Evolutionary conservation across 64 coral and sea anemone genomes (phyloP), one percentile per base, ranked within the genome.

Genomic region (Montipora sp.): DNA sequence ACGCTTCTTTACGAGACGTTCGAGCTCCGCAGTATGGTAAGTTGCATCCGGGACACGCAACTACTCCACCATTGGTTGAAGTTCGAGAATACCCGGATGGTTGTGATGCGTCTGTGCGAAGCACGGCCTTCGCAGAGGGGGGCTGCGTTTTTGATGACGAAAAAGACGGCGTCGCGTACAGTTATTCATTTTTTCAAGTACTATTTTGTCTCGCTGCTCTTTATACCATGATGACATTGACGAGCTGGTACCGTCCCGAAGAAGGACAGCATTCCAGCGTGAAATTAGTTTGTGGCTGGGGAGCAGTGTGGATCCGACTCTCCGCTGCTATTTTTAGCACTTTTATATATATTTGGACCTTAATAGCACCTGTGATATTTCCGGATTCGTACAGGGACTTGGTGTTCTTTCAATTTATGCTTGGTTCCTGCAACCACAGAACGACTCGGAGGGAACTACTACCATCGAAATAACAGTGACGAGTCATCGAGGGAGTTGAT

Each of bases 291-390:
- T 91, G 87, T n/a, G 91, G 94, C 19, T 99, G 98, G 98, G 95
- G 98, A n/a, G 88, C 94, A 4, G 98, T 99, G 11, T 99, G 98
- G 98, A 93, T 99, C 27, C 83, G 94, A 53, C 77, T 99, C 4
- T 99, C 94, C 1, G 94, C 94, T 18, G 95, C 91, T 55, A 99
- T 99, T 67, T 96, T 99, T 55, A 96, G 98, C 66, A 90, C 94
- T 18, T 99, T 99, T 80, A 96, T 99, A 81, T 96, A 96, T 19
- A 96, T 99, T 22, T 99, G 98, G 98, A 96, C 98, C 18, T 66
- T 99, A 20, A 90, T 99, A 53, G 95, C 95, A 11, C 98, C 98
- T 20, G 92, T 99, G 4, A 91, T 99, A n/a, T 99, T 99, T 69
- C 98, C 98, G 20, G 92, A 96, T 51, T 92, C 98, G 12, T 99